Evolutionary conservation across 2,797 vertebrate genomes (phyloP).

Genomic region (Hydrolagus colliei): DNA sequence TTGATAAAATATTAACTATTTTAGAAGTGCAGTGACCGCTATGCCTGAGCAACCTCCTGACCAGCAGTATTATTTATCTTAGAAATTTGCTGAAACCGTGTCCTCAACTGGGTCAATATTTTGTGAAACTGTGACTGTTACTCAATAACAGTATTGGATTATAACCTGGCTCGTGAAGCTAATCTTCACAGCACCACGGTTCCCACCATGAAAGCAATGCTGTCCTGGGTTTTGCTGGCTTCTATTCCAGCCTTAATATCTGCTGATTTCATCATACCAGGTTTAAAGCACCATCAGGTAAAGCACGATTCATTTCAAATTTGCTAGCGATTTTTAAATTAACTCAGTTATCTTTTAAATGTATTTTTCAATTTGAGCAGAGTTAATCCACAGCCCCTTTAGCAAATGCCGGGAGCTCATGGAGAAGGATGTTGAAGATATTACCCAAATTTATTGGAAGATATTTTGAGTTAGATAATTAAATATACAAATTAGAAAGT

Average conservation of each 20-base stretch:
- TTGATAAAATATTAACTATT: too few relatives aligned
- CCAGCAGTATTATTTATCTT: conserved; percentile 5
- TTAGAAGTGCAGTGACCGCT: too few relatives aligned
- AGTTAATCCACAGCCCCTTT: background rate
- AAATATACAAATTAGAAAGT: background rate
- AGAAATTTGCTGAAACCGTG: background rate
- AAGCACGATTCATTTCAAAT: background rate
- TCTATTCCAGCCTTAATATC: conserved; percentile 42
- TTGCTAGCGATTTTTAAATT: conserved; percentile 5
- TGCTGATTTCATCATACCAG: conserved; percentile 42
- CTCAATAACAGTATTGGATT: conserved; percentile 10
- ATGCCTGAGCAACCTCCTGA: background rate
- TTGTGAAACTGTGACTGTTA: background rate
- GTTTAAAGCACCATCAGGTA: conserved; percentile 51
- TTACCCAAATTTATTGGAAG: too few relatives aligned
- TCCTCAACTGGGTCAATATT: background rate
- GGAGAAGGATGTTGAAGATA: background rate
- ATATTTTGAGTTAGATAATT: background rate
- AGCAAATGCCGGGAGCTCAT: background rate
- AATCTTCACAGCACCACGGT: background rate
- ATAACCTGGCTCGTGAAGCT: background rate
- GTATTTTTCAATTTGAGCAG: conserved; percentile 1
- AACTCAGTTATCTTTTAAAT: background rate
- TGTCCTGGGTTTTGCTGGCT: conserved; percentile 38
- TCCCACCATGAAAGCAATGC: background rate